Conservation (phyloP, 2,888 invertebrate species). For the Drosophila lacicola region DNA sequence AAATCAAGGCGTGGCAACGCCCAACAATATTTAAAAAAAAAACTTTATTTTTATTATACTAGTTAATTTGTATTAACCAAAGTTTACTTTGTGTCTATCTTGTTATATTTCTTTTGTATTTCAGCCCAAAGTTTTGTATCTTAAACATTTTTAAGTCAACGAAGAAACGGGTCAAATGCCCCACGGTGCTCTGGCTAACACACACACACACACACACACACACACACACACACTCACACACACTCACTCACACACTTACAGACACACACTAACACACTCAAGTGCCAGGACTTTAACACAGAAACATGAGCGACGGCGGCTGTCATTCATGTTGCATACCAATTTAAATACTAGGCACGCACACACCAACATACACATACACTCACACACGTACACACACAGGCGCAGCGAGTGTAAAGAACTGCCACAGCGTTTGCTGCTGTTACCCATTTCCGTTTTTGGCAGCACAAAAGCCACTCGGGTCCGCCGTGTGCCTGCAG, state of each 20-base stretch:
- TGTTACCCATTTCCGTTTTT: constrained; percentile 80
- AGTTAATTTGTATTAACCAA: no score
- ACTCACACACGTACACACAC: constrained; percentile 39
- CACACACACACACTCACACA: not conserved
- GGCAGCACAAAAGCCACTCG: constrained; percentile 77
- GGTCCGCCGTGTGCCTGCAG: constrained; percentile 68
- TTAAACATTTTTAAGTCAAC: no score
- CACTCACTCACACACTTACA: not conserved
- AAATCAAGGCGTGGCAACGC: no score
- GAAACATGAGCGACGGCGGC: constrained; percentile 68
- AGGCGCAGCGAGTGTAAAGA: not conserved
- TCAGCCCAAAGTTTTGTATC: no score
- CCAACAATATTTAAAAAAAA: no score
- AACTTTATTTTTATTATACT: no score
- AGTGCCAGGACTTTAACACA: constrained; percentile 63
- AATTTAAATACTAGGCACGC: constrained; percentile 76
- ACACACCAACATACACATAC: constrained; percentile 28
- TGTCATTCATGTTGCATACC: constrained; percentile 81
- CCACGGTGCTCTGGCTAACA: no score
- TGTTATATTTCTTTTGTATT: no score
- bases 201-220: not conserved
- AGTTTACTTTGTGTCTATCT: no score
- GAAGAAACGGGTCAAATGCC: no score
- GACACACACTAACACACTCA: constrained; percentile 13
- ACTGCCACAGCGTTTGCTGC: constrained; percentile 54